These are phyloP conservation scores for Salticus scenicus DNA, from an alignment of 2,888 invertebrate genomes.

Conservation along the genomic window DNA sequence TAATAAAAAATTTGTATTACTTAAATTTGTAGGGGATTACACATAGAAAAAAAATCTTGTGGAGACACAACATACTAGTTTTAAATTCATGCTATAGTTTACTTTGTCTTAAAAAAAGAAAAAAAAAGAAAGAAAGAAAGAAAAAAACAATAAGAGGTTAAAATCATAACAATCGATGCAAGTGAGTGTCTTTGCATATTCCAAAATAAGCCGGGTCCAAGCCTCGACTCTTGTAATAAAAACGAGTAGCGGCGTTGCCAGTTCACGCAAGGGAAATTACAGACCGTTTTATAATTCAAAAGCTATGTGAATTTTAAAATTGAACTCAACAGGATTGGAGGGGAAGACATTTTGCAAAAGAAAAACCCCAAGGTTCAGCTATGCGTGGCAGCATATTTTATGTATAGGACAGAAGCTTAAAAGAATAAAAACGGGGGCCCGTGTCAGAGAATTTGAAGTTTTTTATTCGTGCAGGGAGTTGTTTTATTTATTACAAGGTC, in stretches of 20 bases:
- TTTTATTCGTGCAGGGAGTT: conserved; percentile 4
- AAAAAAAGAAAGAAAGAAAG: no score
- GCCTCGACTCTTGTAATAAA: conserved; percentile 29
- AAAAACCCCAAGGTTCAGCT: conserved; percentile 12
- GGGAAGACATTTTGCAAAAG: conserved; percentile 4
- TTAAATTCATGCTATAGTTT: no score
- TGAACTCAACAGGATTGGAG: conserved; percentile 34
- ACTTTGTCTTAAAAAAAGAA: no score
- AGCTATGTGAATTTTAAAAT: conserved; percentile 65
- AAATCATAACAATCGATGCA: no score
- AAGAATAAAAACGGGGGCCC: conserved; percentile 2
- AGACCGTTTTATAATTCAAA: conserved; percentile 60
- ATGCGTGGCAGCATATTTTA: conserved; percentile 56
- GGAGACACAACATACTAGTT: no score
- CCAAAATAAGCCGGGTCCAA: no score
- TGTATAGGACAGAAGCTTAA: conserved; percentile 25
- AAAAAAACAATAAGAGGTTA: no score
- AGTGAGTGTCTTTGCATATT: neutral
- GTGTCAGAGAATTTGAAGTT: neutral
- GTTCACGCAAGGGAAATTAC: conserved; percentile 63
- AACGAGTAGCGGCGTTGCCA: conserved; percentile 23
- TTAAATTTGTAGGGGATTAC: no score
- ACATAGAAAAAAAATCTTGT: no score
- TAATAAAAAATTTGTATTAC: no score
- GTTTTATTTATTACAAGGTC: conserved; percentile 16